Conservation (phyloP, 2,888 invertebrate genomes). For the Lacanobia wlatinum region DNA sequence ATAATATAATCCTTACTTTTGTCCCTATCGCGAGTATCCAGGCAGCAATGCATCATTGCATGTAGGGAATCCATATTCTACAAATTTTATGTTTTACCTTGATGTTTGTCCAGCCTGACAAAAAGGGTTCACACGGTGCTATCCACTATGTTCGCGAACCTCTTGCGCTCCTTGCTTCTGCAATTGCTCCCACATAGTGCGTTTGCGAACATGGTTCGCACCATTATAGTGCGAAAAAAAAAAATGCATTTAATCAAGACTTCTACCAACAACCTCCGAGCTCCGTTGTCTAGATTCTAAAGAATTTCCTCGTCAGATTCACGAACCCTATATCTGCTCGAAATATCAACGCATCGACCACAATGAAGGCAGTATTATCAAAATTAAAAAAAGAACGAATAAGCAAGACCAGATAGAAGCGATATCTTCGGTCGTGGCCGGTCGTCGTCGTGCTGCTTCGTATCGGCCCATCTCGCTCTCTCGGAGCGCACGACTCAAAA, state of each 20-base stretch:
- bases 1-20: too few species aligned
- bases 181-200: too few species aligned
- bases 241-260: neutral
- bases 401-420: constrained; percentile 73
- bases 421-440: constrained; percentile 75
- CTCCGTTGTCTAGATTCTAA: neutral
- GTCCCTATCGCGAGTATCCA: too few species aligned
- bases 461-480: constrained; percentile 76
- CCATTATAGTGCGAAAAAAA: too few species aligned
- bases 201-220: too few species aligned
- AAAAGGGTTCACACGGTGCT: too few species aligned
- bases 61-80: too few species aligned
- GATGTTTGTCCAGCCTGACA: too few species aligned
- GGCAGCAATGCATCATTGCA: too few species aligned
- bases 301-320: constrained; percentile 13
- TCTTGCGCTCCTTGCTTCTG: too few species aligned
- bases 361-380: constrained; percentile 74
- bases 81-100: too few species aligned
- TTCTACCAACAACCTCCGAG: neutral
- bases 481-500: constrained; percentile 71
- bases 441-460: constrained; percentile 65
- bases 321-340: constrained; percentile 44
- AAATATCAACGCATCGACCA: constrained; percentile 68
- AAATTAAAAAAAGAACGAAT: constrained; percentile 72
- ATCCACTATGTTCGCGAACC: too few species aligned